A percentile compares a stretch with the other conserved stretches of the same genome.
Evolutionary conservation across 2,113 vertebrate genomes (phyloP).

Genomic region (Hoplias malabaricus): DNA sequence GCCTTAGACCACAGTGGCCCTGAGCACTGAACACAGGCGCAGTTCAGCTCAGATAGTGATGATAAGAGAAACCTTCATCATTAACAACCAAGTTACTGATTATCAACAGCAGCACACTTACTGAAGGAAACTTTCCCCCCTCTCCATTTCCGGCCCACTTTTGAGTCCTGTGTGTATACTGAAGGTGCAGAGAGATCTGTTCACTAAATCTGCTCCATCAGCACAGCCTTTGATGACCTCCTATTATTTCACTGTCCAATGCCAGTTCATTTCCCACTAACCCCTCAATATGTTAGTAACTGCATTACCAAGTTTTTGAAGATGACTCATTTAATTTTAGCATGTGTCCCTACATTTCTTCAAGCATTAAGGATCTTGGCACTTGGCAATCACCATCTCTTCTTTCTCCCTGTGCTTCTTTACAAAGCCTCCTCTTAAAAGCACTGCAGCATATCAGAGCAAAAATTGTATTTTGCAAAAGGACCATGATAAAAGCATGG

Average conservation of each 20-base stretch:
- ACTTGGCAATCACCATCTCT: conserved; percentile 6
- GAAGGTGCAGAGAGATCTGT: background rate
- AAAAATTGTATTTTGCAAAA: conserved; percentile 27
- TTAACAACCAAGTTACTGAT: conserved; percentile 47
- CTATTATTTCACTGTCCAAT: background rate
- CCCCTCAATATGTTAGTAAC: background rate
- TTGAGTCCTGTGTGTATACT: conserved; percentile 1
- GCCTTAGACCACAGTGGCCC: background rate
- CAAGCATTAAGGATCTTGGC: conserved; percentile 41
- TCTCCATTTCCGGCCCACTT: background rate
- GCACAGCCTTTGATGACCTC: background rate
- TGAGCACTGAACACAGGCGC: background rate
- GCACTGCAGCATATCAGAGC: background rate
- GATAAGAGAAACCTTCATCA: conserved; percentile 30
- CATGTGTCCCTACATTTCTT: conserved; percentile 36
- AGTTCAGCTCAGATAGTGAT: conserved; percentile 4
- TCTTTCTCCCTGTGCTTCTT: background rate
- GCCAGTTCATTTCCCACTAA: background rate
- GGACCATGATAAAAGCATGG: conserved; percentile 26
- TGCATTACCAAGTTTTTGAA: background rate
- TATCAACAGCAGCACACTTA: background rate
- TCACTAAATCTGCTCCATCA: background rate
- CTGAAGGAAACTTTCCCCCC: background rate
- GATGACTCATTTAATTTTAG: conserved; percentile 18
- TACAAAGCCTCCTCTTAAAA: background rate